Evolutionary conservation across 2,797 vertebrate genomes (phyloP), one percentile per base, ranked within the genome.

Genomic region (Karalla daura): DNA sequence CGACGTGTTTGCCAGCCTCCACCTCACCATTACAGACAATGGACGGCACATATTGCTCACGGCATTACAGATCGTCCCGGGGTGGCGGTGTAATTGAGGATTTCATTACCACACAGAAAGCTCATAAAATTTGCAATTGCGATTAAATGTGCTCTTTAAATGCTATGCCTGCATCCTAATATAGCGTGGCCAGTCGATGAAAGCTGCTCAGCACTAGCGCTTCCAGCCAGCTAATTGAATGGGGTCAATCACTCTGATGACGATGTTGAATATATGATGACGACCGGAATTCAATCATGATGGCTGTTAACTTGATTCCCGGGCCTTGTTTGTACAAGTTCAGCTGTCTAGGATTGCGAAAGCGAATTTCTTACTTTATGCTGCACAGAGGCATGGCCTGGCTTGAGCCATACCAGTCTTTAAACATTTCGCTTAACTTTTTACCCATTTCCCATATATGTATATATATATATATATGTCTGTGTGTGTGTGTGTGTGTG

Each of bases 31-130:
- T 70, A 70, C 28, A 46, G 36, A 53, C 51, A 83, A 71, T 63
- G 66, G 47, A 65, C 41, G 47, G 54, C 45, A 32, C 28, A 59
- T 43, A 58, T 58, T 28, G 25, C 17, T 58, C 47, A 46, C 74
- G 80, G 51, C 43, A 64, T 71, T 70, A 35, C 27, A 18, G 28
- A 70, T 77, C 58, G 46, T 85, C 71, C 63, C 37, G 25, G 36
- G 41, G 63, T 46, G 71, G 67, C 32, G 40, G 69, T 24, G 35
- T 78, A 79, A 86, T 87, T 64, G 77, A 70, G 62, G 52, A 49
- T 74, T 81, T 78, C 76, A 83, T 83, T 86, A 80, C 62, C 64
- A 72, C 66, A 74, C 74, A 71, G 24, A 72, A 40, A 72, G 62
- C 28, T 70, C 46, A 56, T 32, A 68, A 77, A 55, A 83, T 80